Evolutionary conservation across 2,113 vertebrate species (phyloP).

Genomic region (Mungos mungo): DNA sequence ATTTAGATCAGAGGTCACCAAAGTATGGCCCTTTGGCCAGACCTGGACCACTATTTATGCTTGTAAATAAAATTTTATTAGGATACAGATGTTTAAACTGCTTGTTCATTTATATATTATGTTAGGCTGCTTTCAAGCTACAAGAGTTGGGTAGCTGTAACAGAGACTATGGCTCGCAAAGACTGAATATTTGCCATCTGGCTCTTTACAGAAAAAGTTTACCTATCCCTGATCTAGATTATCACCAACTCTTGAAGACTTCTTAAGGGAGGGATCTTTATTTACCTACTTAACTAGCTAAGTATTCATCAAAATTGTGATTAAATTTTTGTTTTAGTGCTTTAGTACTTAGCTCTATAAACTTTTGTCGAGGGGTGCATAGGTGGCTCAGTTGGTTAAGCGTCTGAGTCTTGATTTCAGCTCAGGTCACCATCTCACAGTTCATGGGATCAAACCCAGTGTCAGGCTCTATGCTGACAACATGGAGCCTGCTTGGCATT

Average conservation of each 20-base stretch:
- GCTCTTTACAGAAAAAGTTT: neutral
- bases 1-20: neutral
- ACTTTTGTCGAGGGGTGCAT: neutral
- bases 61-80: conserved; percentile 45
- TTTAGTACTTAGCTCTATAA: conserved; percentile 7
- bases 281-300: neutral
- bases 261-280: conserved; percentile 36
- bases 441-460: too few species aligned
- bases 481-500: too few species aligned
- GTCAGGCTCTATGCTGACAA: too few species aligned
- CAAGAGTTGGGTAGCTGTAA: neutral
- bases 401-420: too few species aligned
- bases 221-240: neutral
- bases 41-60: neutral
- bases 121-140: neutral
- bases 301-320: neutral
- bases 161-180: neutral
- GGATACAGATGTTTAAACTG: neutral
- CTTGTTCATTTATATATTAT: conserved; percentile 14
- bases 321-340: conserved; percentile 3
- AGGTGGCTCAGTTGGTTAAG: too few species aligned
- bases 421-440: too few species aligned
- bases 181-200: neutral
- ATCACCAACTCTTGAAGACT: neutral
- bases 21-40: neutral